phyloP scores from a whole-genome alignment of 2,888 invertebrate species.

The Orchestes rusci region DNA sequence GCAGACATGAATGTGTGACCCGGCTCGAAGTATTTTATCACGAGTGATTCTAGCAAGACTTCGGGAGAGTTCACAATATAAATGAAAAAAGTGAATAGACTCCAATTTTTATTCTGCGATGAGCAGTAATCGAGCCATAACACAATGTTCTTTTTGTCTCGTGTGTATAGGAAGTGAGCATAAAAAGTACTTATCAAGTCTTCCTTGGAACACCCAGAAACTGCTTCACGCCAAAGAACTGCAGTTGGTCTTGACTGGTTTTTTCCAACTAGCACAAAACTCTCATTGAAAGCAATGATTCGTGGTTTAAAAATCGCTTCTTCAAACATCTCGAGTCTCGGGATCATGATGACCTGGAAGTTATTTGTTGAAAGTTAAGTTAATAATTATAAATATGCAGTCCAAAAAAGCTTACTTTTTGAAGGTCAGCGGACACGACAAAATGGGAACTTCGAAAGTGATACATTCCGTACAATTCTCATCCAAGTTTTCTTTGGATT shows the following conservation, averaged over 20 bases:
- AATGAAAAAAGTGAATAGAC: conserved; percentile 7
- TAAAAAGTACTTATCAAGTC: conserved; percentile 21
- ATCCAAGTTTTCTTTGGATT: background rate
- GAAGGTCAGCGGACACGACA: too few species aligned
- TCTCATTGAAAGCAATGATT: conserved; percentile 17
- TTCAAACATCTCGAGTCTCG: too few species aligned
- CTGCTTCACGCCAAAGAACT: conserved; percentile 23
- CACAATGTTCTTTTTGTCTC: conserved; percentile 22
- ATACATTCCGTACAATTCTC: conserved; percentile 10
- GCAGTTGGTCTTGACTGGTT: conserved; percentile 9
- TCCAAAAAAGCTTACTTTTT: too few species aligned
- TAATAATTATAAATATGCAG: too few species aligned
- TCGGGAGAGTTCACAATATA: conserved; percentile 6
- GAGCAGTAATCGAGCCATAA: conserved; percentile 20
- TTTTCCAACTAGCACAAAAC: conserved; percentile 20
- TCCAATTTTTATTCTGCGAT: conserved; percentile 6
- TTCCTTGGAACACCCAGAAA: conserved; percentile 14
- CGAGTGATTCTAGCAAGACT: background rate
- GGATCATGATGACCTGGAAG: too few species aligned
- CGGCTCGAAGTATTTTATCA: conserved; percentile 12
- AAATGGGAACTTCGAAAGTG: too few species aligned
- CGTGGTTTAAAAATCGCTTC: conserved; percentile 14
- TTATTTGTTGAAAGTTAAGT: too few species aligned
- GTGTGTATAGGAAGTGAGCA: conserved; percentile 9
- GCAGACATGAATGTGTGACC: conserved; percentile 12